Conservation (phyloP, 2,113 vertebrate genomes). For the Riparia riparia region DNA sequence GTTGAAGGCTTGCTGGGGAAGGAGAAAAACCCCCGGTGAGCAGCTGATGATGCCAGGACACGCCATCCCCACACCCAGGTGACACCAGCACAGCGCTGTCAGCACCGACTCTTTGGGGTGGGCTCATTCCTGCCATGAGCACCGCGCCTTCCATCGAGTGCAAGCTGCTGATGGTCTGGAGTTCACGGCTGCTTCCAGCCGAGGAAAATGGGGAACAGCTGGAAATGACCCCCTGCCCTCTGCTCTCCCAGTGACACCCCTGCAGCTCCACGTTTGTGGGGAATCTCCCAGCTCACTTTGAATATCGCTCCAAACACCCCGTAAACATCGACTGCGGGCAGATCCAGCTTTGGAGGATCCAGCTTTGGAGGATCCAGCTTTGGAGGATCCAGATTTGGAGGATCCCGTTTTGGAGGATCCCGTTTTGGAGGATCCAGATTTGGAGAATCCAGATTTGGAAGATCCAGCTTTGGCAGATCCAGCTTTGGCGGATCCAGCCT, state of each 20-base stretch:
- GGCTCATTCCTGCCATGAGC: background rate
- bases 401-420: background rate
- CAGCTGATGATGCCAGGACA: fast-evolving
- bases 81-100: fast-evolving
- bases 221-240: background rate
- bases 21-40: background rate
- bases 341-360: no score
- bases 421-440: no score
- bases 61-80: background rate
- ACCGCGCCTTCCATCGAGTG: fast-evolving
- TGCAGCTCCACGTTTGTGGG: fast-evolving
- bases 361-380: no score
- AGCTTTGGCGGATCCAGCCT: no score
- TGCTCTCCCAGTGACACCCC: background rate
- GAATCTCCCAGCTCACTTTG: fast-evolving
- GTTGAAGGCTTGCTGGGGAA: slow-evolving; percentile 88
- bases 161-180: background rate
- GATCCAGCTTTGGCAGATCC: no score
- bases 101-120: background rate
- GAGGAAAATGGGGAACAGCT: background rate
- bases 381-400: background rate
- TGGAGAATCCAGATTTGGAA: background rate
- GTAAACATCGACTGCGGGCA: fast-evolving
- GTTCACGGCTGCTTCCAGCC: background rate
- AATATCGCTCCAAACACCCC: background rate